Percentiles rank a stretch among this genome's conserved stretches.
These are phyloP conservation scores for Odontamblyopus lacepedii DNA, from an alignment of 2,797 vertebrate species.

Conservation along the genomic window DNA sequence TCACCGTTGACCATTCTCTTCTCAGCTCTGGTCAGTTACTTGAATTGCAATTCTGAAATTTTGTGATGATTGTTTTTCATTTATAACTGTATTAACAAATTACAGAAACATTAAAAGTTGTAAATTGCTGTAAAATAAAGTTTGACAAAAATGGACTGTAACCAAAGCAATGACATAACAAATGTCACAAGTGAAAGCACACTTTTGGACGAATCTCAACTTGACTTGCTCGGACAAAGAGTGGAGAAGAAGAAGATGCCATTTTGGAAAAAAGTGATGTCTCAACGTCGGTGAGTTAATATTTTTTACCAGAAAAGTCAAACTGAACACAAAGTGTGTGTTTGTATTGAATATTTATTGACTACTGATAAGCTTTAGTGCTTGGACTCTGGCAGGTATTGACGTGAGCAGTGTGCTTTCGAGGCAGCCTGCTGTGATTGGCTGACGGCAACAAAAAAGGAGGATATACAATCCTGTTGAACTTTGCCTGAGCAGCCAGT, in stretches of 20 bases:
- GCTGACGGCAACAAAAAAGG: not conserved
- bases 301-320: not conserved
- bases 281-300: conserved; percentile 51
- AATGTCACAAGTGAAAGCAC: conserved; percentile 11
- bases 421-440: not conserved
- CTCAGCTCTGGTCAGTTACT: not conserved
- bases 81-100: not conserved
- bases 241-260: conserved; percentile 35
- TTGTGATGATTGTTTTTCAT: not conserved
- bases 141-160: conserved; percentile 43
- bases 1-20: not conserved
- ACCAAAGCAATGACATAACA: conserved; percentile 22
- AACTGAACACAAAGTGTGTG: not conserved
- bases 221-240: conserved; percentile 58
- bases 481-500: too few species aligned
- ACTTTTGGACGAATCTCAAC: conserved; percentile 56
- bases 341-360: not conserved
- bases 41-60: not conserved
- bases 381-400: not conserved
- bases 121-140: not conserved
- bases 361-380: not conserved
- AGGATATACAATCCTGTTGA: not conserved
- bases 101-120: not conserved
- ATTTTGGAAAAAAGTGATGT: conserved; percentile 48
- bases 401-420: not conserved